Percentiles rank a stretch among this genome's conserved stretches.
These are phyloP conservation scores for Agelastica alni DNA, from an alignment of 2,888 invertebrate species.

Conservation along the genomic window DNA sequence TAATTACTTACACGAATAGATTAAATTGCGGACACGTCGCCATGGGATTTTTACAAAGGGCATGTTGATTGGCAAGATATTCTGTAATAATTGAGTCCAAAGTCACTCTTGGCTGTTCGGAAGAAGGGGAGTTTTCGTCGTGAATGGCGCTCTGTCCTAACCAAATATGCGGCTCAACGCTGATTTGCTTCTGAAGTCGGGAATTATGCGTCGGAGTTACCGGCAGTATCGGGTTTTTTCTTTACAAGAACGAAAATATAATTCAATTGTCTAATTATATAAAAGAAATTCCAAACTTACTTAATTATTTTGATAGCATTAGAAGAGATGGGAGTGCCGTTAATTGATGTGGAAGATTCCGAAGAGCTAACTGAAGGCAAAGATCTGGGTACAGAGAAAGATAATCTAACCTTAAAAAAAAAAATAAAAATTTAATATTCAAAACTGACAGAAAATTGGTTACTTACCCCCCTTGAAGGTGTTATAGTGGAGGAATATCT, in stretches of 20 bases:
- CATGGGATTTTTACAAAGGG: conserved; percentile 97
- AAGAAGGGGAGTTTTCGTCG: conserved; percentile 40
- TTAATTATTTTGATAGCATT: conserved; percentile 43
- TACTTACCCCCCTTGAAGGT: conserved; percentile 57
- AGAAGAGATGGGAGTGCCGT: conserved; percentile 24
- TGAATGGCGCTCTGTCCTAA: conserved; percentile 33
- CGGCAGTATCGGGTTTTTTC: conserved; percentile 11
- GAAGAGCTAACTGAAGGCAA: conserved; percentile 25
- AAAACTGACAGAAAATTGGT: not conserved
- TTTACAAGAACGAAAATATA: too few species aligned
- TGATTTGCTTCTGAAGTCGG: conserved; percentile 60
- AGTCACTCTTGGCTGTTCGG: conserved; percentile 62
- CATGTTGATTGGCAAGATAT: conserved; percentile 96
- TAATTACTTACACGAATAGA: conserved; percentile 75
- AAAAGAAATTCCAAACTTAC: too few species aligned
- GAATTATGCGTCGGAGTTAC: conserved; percentile 46
- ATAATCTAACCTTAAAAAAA: conserved; percentile 37
- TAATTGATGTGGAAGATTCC: conserved; percentile 10
- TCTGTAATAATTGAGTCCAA: conserved; percentile 94
- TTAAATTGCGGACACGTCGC: conserved; percentile 97
- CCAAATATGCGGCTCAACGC: conserved; percentile 48
- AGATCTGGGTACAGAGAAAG: conserved; percentile 39
- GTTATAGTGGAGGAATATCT: conserved; percentile 59
- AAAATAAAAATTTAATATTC: not conserved
- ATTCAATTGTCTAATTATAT: too few species aligned